Base-by-base conservation (phyloP, 1,140 invertebrate genomes). In the Drosophila repleta region DNA sequence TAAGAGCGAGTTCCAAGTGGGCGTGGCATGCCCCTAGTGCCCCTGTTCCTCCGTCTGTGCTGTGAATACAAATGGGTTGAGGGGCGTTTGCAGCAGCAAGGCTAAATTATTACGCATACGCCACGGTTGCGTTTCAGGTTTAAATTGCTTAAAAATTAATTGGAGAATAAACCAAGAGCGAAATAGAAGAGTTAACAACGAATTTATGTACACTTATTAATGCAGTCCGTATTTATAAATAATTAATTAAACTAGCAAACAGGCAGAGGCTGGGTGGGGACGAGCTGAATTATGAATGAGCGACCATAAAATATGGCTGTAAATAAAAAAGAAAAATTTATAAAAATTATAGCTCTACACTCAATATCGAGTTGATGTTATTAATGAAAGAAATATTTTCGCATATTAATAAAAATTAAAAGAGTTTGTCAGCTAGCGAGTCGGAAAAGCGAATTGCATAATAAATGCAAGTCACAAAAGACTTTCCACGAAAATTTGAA, bases 101-200 rank as follows among this genome's bases (percentile, higher is more conserved):
- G 80, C 60, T 62, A 67, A 71, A 79, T 76, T 56, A 82, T 88
- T 82, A 87, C 83, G 82, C 71, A 88, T 87, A 87, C 82, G 83
- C 67, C 75, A 62, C 11, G 53, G 51, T 17, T 43, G 39, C 39
- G 57, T 56, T 58, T 61, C 83, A 70, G 63, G 75, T 63, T 71
- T 55, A 78, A 83, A 78, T 76, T 67, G 62, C 58, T 43, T 64
- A 64, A 74, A 35, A 85, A 84, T 81, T 84, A 80, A 84, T 85
- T 80, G 68, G 52, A 66, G 60, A 69, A 48, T 29, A 51, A 39
- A 48, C 13, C 21, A 48, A 56, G 20, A 37, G n/a, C 35, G 37
- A 41, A 39, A 18, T 26, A 24, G 15, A 29, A 29, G 32, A 65
- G 29, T 52, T 55, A n/a, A 29, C 52, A 29, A 21, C 29, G 35